Percentiles rank a stretch among this genome's conserved stretches.
phyloP scores from a whole-genome alignment of 2,113 vertebrate genomes.

The Phalacrocorax aristotelis region DNA sequence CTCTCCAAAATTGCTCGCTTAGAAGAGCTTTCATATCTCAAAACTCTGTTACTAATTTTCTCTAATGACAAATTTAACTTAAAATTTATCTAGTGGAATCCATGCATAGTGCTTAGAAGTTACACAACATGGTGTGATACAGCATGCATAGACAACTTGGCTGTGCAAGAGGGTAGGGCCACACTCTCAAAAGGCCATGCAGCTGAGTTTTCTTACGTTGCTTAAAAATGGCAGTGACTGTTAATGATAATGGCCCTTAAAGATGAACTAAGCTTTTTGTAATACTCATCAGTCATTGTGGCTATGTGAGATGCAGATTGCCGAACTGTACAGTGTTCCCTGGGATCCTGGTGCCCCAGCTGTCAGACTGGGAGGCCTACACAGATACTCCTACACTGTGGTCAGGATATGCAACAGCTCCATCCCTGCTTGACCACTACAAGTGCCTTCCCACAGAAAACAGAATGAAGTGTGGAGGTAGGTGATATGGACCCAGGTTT shows the following conservation, averaged over 20 bases:
- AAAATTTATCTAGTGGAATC: neutral
- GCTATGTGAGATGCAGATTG: neutral
- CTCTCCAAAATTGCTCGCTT: neutral
- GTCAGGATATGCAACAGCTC: neutral
- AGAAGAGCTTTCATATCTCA: neutral
- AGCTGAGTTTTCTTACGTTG: neutral
- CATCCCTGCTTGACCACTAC: neutral
- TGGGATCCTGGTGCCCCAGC: neutral
- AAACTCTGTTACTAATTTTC: neutral
- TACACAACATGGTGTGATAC: neutral
- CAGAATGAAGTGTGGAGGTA: neutral
- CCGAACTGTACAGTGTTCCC: neutral
- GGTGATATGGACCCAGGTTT: neutral
- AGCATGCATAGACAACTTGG: neutral
- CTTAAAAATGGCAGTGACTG: neutral
- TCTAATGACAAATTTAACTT: constrained; percentile 5
- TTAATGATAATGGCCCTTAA: neutral
- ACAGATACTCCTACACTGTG: no score
- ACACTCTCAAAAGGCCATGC: neutral
- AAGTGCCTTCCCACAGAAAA: neutral
- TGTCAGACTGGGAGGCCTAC: neutral
- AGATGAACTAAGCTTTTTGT: neutral
- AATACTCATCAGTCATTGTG: neutral
- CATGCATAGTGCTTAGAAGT: neutral
- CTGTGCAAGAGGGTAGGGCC: neutral